Conservation (phyloP, 2,888 invertebrate genomes). For the Allygus modestus region DNA sequence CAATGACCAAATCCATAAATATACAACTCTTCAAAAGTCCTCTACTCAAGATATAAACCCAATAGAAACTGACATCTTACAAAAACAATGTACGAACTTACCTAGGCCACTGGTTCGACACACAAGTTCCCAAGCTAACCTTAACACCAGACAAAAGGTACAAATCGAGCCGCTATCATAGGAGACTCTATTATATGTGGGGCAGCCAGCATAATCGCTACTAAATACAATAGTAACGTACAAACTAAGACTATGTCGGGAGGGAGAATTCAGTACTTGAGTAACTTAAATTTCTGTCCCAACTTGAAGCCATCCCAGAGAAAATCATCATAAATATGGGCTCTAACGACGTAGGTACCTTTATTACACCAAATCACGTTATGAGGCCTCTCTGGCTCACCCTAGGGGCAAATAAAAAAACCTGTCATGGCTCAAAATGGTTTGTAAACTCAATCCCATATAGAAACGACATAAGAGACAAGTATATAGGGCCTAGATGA, state of each 20-base stretch:
- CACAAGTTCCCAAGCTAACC: neutral
- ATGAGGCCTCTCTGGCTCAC: constrained; percentile 24
- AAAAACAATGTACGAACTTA: neutral
- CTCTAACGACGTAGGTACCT: neutral
- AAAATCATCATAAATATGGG: constrained; percentile 6
- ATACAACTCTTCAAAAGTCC: no score
- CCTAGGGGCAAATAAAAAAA: neutral
- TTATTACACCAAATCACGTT: neutral
- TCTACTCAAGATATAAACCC: neutral
- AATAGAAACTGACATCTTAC: neutral
- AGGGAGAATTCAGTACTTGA: neutral
- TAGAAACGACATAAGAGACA: neutral
- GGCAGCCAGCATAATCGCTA: neutral
- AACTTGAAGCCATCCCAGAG: neutral
- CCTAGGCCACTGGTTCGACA: no score
- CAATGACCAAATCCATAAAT: no score
- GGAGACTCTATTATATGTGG: neutral
- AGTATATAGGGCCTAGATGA: neutral
- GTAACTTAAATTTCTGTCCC: neutral
- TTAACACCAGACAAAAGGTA: neutral
- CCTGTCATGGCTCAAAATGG: neutral
- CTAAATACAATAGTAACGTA: neutral
- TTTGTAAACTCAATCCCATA: constrained; percentile 2
- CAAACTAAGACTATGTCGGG: neutral
- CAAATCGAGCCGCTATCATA: neutral